Percentiles rank a stretch among this genome's conserved stretches.
Evolutionary conservation across 2,888 invertebrate species (phyloP).

Genomic region (Napeogenes sylphis): DNA sequence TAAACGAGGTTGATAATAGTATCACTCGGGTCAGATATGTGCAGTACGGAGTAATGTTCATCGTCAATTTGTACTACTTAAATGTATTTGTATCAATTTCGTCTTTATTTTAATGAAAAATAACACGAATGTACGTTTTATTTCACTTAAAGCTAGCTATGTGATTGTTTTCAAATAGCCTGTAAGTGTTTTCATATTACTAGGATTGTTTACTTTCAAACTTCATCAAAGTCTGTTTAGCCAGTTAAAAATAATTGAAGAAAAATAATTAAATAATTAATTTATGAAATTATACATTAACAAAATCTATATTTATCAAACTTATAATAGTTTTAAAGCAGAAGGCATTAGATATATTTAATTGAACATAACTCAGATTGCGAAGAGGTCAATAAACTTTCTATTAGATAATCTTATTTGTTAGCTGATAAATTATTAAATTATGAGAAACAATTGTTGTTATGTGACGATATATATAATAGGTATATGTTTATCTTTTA

Average conservation of each 20-base stretch:
- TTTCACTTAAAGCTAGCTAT: neutral
- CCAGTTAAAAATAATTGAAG: too few relatives aligned
- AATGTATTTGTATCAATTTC: neutral
- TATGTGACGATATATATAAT: neutral
- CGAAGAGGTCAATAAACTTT: slow-evolving; percentile 2
- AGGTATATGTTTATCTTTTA: too few relatives aligned
- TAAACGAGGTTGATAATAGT: slow-evolving; percentile 18
- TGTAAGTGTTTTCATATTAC: too few relatives aligned
- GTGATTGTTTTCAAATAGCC: too few relatives aligned
- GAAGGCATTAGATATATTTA: neutral
- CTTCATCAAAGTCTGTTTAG: too few relatives aligned
- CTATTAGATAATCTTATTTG: slow-evolving; percentile 5
- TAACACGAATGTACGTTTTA: neutral
- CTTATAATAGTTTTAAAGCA: neutral
- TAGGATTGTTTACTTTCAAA: neutral
- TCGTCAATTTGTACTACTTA: neutral
- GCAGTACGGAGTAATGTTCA: slow-evolving; percentile 7
- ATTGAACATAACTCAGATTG: neutral
- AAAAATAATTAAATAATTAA: too few relatives aligned
- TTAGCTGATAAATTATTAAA: neutral
- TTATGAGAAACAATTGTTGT: neutral
- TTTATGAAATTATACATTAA: too few relatives aligned
- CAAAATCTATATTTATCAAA: too few relatives aligned
- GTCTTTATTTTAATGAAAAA: too few relatives aligned
- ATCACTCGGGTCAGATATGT: slow-evolving; percentile 25